A percentile compares a stretch with the other conserved stretches of the same genome.
phyloP scores from a whole-genome alignment of 1,140 invertebrate species.

The Formica selysi region DNA sequence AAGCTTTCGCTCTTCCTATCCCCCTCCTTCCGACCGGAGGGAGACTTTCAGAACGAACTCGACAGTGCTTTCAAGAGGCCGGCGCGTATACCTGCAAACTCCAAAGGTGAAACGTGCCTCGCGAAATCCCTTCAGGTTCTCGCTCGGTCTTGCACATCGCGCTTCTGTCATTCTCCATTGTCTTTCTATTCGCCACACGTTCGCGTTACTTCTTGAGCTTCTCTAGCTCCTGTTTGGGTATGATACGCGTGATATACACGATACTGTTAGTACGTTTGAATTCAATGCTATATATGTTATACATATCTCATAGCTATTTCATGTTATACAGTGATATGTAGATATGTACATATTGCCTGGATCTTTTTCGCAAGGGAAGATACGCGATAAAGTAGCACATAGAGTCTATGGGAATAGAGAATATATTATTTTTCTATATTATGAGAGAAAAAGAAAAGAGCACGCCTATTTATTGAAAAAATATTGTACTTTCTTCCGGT shows the following conservation, averaged over 20 bases:
- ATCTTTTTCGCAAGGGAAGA: background rate
- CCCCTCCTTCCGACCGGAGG: background rate
- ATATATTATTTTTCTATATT: background rate
- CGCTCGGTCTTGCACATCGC: slow-evolving; percentile 55
- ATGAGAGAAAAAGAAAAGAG: background rate
- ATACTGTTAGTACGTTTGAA: slow-evolving; percentile 17
- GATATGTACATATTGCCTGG: slow-evolving; percentile 3
- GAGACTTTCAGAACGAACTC: slow-evolving; percentile 54
- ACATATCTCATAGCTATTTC: too few species aligned
- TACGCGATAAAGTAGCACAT: background rate
- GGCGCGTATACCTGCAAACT: slow-evolving; percentile 69
- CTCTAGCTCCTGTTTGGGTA: slow-evolving; percentile 9
- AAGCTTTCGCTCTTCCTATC: slow-evolving; percentile 67
- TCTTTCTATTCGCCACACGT: slow-evolving; percentile 65
- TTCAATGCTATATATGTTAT: background rate
- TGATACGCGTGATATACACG: slow-evolving; percentile 34
- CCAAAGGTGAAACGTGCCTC: slow-evolving; percentile 72
- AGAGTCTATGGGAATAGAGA: background rate
- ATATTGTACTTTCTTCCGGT: background rate
- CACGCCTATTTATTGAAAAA: background rate
- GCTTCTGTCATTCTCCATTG: slow-evolving; percentile 62
- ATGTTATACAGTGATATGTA: background rate
- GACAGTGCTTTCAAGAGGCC: slow-evolving; percentile 74
- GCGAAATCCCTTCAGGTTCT: slow-evolving; percentile 51
- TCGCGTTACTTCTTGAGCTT: slow-evolving; percentile 60